Evolutionary conservation across 2,113 vertebrate genomes (phyloP).

Genomic region (Garra rufa): DNA sequence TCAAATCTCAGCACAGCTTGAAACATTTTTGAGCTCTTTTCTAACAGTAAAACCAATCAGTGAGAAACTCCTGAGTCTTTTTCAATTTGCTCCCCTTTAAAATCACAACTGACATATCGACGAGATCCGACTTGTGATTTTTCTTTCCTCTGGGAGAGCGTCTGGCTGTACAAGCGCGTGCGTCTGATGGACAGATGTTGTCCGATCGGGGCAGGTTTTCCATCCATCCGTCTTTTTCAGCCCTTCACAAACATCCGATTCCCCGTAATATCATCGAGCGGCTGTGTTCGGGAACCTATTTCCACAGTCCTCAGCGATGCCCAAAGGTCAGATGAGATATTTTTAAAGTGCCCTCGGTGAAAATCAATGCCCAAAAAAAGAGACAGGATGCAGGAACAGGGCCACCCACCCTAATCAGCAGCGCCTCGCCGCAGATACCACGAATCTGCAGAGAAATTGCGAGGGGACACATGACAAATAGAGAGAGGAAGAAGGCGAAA

Average conservation of each 20-base stretch:
- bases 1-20: not conserved
- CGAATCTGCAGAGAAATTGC: conserved; percentile 28
- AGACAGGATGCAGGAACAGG: conserved; percentile 57
- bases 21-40: not conserved
- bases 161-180: not conserved
- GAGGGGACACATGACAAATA: conserved; percentile 59
- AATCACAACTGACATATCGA: not conserved
- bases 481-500: conserved; percentile 45
- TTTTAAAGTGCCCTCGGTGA: conserved; percentile 79
- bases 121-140: not conserved
- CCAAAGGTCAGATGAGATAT: conserved; percentile 79
- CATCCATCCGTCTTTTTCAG: conserved; percentile 44
- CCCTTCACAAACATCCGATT: conserved; percentile 52
- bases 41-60: not conserved
- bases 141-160: not conserved
- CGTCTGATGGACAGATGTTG: conserved; percentile 33
- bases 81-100: not conserved
- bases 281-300: conserved; percentile 55
- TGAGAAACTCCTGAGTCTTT: not conserved
- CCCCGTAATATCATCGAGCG: conserved; percentile 17
- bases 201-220: conserved; percentile 30
- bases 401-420: conserved; percentile 48
- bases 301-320: conserved; percentile 72
- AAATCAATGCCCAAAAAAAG: conserved; percentile 78
- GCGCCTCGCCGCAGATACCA: conserved; percentile 59